These are phyloP conservation scores for Ectemnius cavifrons DNA, from an alignment of 2,888 invertebrate species.

Conservation along the genomic window DNA sequence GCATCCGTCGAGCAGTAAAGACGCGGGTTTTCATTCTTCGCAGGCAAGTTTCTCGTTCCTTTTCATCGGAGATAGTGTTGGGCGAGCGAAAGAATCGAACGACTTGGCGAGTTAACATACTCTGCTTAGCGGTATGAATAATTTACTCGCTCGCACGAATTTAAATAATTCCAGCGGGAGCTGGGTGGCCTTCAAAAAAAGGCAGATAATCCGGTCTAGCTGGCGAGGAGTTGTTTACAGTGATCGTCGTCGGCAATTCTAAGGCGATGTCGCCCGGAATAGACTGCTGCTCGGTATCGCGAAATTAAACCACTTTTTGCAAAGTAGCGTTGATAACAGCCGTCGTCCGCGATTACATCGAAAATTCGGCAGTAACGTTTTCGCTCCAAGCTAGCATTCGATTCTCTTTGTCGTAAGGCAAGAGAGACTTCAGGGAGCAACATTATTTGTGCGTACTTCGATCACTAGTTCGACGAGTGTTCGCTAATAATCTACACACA, in stretches of 20 bases:
- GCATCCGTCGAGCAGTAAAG: slow-evolving; percentile 2
- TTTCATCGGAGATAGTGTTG: too few relatives aligned
- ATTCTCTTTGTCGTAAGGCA: too few relatives aligned
- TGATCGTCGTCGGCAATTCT: slow-evolving; percentile 41
- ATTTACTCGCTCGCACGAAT: slow-evolving; percentile 62
- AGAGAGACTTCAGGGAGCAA: too few relatives aligned
- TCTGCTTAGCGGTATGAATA: slow-evolving; percentile 63
- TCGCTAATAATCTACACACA: too few relatives aligned
- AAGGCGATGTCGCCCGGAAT: slow-evolving; percentile 30
- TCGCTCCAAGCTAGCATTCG: too few relatives aligned
- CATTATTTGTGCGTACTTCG: too few relatives aligned
- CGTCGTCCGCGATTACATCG: slow-evolving; percentile 1
- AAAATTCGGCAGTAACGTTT: neutral
- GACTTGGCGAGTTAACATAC: slow-evolving; percentile 22
- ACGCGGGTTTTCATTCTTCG: slow-evolving; percentile 1
- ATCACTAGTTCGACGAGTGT: too few relatives aligned
- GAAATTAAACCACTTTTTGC: neutral
- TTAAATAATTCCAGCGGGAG: slow-evolving; percentile 65
- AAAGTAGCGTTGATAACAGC: neutral
- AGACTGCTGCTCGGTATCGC: neutral
- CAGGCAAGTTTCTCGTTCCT: too few relatives aligned
- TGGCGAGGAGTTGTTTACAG: slow-evolving; percentile 61
- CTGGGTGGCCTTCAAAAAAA: slow-evolving; percentile 24
- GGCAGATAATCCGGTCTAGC: slow-evolving; percentile 44
- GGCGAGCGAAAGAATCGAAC: too few relatives aligned